Conservation (phyloP, 2,797 vertebrate genomes). For the Odontamblyopus lacepedii region DNA sequence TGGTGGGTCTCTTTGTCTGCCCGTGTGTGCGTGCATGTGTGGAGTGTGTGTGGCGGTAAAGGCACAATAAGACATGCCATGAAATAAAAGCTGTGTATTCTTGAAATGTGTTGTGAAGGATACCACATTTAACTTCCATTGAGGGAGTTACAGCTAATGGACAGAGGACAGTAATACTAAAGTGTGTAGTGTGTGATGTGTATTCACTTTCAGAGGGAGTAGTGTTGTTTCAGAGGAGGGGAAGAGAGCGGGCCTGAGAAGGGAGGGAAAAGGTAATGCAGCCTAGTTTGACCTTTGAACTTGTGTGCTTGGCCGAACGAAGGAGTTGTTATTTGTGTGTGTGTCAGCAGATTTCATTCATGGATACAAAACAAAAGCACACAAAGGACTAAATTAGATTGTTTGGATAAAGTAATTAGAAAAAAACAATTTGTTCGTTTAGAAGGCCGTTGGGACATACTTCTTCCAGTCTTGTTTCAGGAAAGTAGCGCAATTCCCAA, state of each 20-base stretch:
- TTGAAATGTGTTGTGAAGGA: slow-evolving; percentile 59
- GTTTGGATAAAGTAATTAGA: not conserved
- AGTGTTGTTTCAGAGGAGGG: slow-evolving; percentile 67
- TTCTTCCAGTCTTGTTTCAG: no score
- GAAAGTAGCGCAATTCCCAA: no score
- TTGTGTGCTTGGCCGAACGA: slow-evolving; percentile 68
- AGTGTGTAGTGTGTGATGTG: slow-evolving; percentile 23
- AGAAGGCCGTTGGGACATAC: no score
- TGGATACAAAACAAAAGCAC: not conserved
- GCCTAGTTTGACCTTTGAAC: slow-evolving; percentile 73
- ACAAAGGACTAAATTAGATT: not conserved
- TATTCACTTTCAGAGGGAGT: slow-evolving; percentile 52
- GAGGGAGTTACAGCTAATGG: slow-evolving; percentile 63
- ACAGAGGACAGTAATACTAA: slow-evolving; percentile 53
- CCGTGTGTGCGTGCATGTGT: slow-evolving; percentile 47
- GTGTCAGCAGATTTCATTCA: slow-evolving; percentile 21
- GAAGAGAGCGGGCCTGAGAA: slow-evolving; percentile 58
- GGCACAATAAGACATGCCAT: slow-evolving; percentile 57
- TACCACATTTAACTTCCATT: slow-evolving; percentile 55
- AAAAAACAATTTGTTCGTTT: no score
- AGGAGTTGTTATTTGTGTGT: slow-evolving; percentile 24
- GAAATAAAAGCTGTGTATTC: slow-evolving; percentile 63
- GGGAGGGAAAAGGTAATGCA: slow-evolving; percentile 67
- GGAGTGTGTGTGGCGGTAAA: slow-evolving; percentile 52
- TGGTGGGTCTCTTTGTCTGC: slow-evolving; percentile 71